These are phyloP conservation scores for Paramuricea clavata DNA, from an alignment of 92 coral and sea anemone species.

Conservation along the genomic window DNA sequence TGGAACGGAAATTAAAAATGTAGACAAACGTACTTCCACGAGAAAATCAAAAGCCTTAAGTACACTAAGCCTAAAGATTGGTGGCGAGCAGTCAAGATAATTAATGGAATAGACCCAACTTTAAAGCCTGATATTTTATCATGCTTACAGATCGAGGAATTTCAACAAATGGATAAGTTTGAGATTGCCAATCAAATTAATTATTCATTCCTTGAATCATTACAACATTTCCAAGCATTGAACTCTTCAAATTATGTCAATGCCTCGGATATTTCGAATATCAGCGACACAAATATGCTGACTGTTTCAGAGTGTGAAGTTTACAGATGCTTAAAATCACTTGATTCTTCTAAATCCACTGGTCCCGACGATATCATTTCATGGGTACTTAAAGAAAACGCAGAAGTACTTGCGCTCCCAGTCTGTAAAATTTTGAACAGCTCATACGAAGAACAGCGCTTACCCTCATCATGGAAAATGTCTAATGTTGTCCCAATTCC, in stretches of 20 bases:
- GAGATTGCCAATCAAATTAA: not conserved
- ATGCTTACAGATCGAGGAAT: not conserved
- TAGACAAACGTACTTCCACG: not conserved
- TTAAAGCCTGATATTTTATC: not conserved
- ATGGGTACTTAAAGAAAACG: constrained; percentile 18
- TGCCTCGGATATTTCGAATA: not conserved
- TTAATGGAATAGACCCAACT: not conserved
- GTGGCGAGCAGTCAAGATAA: constrained; percentile 21
- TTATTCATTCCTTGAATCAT: not conserved
- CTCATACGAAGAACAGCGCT: not conserved
- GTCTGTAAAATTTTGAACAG: constrained; percentile 16
- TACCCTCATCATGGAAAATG: not conserved
- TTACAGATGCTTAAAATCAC: not conserved
- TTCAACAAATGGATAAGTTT: not conserved
- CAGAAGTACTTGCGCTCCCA: not conserved
- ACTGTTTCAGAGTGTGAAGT: constrained; percentile 21
- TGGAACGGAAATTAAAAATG: constrained; percentile 31
- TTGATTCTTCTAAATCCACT: not conserved
- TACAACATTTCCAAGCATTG: not conserved
- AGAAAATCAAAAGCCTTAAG: constrained; percentile 13
- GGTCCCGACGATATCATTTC: constrained; percentile 24
- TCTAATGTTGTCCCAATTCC: constrained; percentile 13
- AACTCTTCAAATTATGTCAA: not conserved
- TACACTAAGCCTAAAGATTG: constrained; percentile 27
- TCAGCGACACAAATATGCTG: not conserved